Base-by-base conservation (phyloP, 2,113 vertebrate genomes). In the Apteryx mantelli region DNA sequence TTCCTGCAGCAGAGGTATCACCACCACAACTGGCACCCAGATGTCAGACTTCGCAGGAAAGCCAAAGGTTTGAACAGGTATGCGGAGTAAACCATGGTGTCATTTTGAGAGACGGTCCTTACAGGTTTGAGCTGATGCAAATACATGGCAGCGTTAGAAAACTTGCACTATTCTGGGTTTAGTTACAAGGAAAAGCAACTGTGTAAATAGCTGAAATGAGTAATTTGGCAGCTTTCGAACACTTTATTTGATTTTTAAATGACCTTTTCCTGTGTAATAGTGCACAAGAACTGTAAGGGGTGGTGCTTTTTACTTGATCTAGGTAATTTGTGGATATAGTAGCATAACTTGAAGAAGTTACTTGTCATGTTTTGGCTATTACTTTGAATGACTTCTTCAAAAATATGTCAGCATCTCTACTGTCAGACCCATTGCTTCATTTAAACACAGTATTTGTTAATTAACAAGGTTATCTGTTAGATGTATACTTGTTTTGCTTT, bases 161-260 rank as follows among this genome's bases (percentile, higher is more conserved):
- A 10, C 7, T 21, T 76, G 5, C 1, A 1, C 8, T n/a, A 0
- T 3, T 13, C 55, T 58, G 24, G 1, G 7, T 9, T 69, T 24
- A 5, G 22, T 6, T 22, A 4, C 4, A 11, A 46, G 46, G 14
- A 42, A 4, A 3, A 44, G 6, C 6, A 30, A 83, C 26, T 78
- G 5, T 30, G 48, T 16, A 16, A 19, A 5, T 4, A 1, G n/a
- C 50, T 75, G 22, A 20, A 26, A 5, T 7, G 42, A 63, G 8
- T 32, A 18, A 16, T n/a, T 28, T 26, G 76, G 9, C 1, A 24
- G 2, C 58, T 80, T 68, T 25, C 30, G 18, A 58, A 32, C 16
- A 11, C 19, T 71, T n/a, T 36, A 26, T 5, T 36, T 76, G 30
- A 5, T 42, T 50, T 69, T 69, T 34, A 15, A 19, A 36, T 60